Evolutionary conservation across 2,797 vertebrate species (phyloP).

Genomic region (Perodicticus potto): DNA sequence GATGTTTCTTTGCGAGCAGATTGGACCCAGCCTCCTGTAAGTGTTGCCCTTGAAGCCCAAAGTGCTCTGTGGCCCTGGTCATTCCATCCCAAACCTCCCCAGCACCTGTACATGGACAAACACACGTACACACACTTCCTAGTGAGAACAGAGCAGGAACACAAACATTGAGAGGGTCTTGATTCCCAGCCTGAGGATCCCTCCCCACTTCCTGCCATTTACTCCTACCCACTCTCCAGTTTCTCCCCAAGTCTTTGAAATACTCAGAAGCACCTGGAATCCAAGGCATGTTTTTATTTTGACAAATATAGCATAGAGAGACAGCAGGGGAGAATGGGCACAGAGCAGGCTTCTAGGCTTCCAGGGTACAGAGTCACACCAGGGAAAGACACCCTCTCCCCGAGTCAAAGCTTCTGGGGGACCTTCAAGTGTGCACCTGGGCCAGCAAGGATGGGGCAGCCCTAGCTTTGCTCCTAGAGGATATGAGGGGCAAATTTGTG

Average conservation of each 20-base stretch:
- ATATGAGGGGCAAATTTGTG: background rate
- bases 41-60: background rate
- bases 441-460: background rate
- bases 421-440: background rate
- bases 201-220: background rate
- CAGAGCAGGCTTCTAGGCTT: background rate
- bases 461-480: background rate
- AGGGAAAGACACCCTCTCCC: background rate
- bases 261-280: background rate
- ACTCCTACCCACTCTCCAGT: background rate
- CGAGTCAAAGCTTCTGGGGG: background rate
- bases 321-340: background rate
- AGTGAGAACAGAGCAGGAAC: background rate
- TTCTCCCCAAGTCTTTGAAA: constrained; percentile 13
- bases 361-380: background rate
- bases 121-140: background rate
- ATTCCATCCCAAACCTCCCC: background rate
- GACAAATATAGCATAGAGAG: background rate
- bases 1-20: background rate
- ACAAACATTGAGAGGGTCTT: background rate
- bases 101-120: accelerated
- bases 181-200: background rate
- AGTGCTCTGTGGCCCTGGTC: background rate
- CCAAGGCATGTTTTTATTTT: background rate
- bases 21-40: background rate